Base-by-base conservation (phyloP, 2,113 vertebrate species). In the Sinocyclocheilus grahami region DNA sequence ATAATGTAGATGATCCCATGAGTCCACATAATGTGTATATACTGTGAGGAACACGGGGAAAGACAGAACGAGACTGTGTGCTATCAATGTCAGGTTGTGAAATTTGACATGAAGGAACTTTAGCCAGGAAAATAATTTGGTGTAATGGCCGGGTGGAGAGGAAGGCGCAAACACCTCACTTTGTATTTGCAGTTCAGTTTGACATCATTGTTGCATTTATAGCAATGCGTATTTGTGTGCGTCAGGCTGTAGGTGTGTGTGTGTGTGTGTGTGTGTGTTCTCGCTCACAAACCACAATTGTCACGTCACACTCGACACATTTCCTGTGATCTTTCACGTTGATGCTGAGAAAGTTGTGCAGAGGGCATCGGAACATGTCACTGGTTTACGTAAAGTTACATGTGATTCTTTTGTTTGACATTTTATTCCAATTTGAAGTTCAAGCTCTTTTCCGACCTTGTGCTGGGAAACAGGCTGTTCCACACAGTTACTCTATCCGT, bases 41-140 rank as follows among this genome's bases (percentile, higher is more conserved):
- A 53, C 14, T 82, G 39, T 16, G 79, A 46, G 30, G 39, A 58
- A 79, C 20, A 86, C 51, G 9, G 37, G 30, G 14, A 86, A 33
- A 39, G 48, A 60, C 4, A 24, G 76, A 55, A 92, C 92, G 92
- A 39, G 20, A 60, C 20, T 24, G 84, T 92, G 92, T 86, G 86
- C 89, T 92, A 91, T 91, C 92, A 92, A 92, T 92, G 91, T 69
- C 55, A 79, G 92, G 93, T 92, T 94, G 93, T 92, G 93, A 94
- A 30, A 76, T 76, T 53, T 27, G 67, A 62, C 22, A 63, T 55
- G 67, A 82, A 39, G 67, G 60, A 78, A 85, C 80, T 82, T 82
- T n/a, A 71, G 63, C 63, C 80, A 53, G 80, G 80, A 82, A 82
- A 82, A 71, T 69, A 20, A 82, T 71, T 71, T 0, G 42, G 27